These are phyloP conservation scores for Papio anubis DNA, from an alignment of 2,113 vertebrate genomes.

Conservation along the genomic window DNA sequence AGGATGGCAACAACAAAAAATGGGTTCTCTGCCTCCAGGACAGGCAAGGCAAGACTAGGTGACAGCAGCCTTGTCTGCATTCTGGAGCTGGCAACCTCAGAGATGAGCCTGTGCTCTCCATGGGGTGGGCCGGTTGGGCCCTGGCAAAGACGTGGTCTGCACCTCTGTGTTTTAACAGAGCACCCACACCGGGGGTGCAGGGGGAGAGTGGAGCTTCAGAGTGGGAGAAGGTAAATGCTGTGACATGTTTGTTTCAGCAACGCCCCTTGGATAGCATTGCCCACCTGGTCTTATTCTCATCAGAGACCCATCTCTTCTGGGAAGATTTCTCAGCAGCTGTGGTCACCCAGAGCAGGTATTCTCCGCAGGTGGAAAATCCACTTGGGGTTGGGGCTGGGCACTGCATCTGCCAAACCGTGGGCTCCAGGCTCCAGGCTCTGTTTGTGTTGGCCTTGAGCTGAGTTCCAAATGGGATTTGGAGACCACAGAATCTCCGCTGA, in stretches of 20 bases:
- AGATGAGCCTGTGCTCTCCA: background rate
- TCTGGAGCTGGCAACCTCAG: background rate
- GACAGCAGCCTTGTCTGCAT: fast-evolving
- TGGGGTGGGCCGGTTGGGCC: background rate
- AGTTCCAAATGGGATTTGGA: background rate
- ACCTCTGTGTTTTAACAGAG: background rate
- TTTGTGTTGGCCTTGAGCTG: background rate
- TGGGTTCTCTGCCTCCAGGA: background rate
- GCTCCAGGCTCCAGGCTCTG: background rate
- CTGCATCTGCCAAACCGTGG: background rate
- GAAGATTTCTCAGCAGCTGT: background rate
- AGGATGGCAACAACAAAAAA: background rate
- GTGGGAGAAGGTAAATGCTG: fast-evolving
- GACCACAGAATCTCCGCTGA: background rate
- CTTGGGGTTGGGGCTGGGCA: background rate
- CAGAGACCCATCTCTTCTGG: too few relatives aligned
- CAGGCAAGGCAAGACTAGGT: background rate
- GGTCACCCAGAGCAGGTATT: background rate
- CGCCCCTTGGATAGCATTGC: fast-evolving
- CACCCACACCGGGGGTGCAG: fast-evolving
- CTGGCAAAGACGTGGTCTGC: background rate
- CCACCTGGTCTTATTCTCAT: background rate
- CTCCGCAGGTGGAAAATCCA: background rate
- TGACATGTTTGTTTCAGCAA: background rate
- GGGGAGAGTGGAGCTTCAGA: background rate